Base-by-base conservation (phyloP, 1,140 invertebrate genomes). In the Drosophila ambigua region DNA sequence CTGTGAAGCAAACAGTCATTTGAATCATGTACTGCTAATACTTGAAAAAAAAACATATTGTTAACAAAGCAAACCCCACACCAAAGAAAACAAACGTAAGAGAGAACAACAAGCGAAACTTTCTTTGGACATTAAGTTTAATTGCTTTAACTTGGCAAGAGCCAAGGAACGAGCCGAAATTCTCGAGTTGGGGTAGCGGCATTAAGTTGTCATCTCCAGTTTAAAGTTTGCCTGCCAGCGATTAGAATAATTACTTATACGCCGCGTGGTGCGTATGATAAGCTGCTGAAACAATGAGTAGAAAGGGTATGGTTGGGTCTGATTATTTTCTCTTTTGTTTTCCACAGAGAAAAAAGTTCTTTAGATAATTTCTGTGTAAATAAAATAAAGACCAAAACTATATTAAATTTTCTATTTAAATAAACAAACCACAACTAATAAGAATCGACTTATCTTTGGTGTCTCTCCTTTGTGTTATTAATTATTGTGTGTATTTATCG, bases 41-140 rank as follows among this genome's bases (percentile, higher is more conserved):
- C 26, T 44, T 9, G 8, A 59, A 43, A 63, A 63, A 63, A 76
- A 65, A 68, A 50, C 50, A 59, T 58, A 75, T 67, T 63, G 67
- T 44, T 44, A 65, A 73, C 63, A 69, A 69, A 51, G 63, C 24
- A 16, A 43, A 49, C 8, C 41, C 41, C 16, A 11, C 9, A 31
- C 50, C 41, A 68, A 41, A 55, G 24, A 31, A 54, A 66, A 26
- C 15, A 46, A 65, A 60, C 6, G 24, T 31, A 31, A 31, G 8
- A 55, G 60, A 7, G 46, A 59, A 64, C 61, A 68, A 58, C 61
- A 69, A 66, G 62, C 59, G 39, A 72, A 85, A 87, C 57, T 87
- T 85, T 63, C 35, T 67, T 48, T 45, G 61, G 46, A 62, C 82
- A 85, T 85, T 75, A 81, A 85, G 64, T 81, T 85, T 82, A 85